Conservation (phyloP, 2,888 invertebrate species). For the Phytoseiulus persimilis region DNA sequence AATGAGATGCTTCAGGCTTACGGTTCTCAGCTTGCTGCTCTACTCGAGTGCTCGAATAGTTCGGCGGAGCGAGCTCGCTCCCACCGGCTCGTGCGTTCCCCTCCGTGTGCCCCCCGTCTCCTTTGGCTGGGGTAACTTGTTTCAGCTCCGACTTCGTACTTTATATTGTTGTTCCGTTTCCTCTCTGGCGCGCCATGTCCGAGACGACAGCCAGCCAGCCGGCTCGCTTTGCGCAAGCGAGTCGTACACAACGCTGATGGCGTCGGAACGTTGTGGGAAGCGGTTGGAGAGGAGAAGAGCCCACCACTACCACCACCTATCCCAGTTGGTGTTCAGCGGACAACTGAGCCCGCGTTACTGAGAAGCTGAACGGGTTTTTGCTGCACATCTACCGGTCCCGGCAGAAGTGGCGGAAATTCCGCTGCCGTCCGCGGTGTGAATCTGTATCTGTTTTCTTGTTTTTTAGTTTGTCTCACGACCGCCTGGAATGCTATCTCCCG, state of each 20-base stretch:
- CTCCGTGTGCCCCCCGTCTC: not conserved
- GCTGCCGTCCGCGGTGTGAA: not conserved
- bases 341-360: not conserved
- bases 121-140: not conserved
- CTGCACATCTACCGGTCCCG: not conserved
- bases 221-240: no score
- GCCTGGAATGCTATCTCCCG: not conserved
- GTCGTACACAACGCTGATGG: no score
- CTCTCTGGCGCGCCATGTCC: no score
- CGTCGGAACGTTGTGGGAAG: not conserved
- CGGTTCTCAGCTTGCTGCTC: not conserved
- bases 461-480: not conserved
- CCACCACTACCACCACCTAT: no score
- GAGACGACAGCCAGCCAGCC: no score
- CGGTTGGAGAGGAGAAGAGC: not conserved
- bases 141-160: not conserved
- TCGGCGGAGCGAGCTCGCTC: not conserved
- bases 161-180: no score
- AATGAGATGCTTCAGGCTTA: conserved; percentile 26
- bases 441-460: not conserved
- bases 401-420: not conserved
- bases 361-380: not conserved
- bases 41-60: not conserved
- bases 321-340: no score
- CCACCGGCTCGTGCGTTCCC: not conserved